phyloP scores from a whole-genome alignment of 2,113 vertebrate species.

The Chloroceryle aenea region DNA sequence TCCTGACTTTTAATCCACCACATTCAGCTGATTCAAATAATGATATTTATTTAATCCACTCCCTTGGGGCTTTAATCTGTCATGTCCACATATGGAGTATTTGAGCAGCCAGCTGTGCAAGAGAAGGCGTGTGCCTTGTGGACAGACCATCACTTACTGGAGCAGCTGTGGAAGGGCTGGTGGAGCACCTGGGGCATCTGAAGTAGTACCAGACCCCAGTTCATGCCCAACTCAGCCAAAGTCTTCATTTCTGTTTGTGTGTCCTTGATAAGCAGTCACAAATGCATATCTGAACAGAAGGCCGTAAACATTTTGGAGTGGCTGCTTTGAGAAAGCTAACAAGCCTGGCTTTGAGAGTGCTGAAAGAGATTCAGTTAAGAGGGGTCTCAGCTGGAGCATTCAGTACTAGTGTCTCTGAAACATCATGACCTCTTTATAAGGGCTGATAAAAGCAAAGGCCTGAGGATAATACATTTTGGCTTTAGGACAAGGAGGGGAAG shows the following conservation, averaged over 20 bases:
- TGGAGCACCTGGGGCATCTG: background rate
- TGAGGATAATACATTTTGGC: background rate
- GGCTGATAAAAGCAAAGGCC: background rate
- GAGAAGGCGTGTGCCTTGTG: background rate
- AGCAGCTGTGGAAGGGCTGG: background rate
- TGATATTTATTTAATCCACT: background rate
- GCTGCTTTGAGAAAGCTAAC: background rate
- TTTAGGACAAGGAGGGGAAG: background rate
- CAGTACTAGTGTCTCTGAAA: background rate
- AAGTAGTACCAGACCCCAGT: no score
- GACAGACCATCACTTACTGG: background rate
- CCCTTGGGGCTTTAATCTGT: background rate
- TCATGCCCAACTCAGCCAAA: background rate
- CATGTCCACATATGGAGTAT: background rate
- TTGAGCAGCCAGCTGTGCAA: background rate
- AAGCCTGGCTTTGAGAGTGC: background rate
- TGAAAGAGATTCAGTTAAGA: background rate
- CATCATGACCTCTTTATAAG: background rate
- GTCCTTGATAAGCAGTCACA: background rate
- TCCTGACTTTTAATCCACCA: background rate
- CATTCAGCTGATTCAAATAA: background rate
- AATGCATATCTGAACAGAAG: background rate
- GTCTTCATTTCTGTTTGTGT: background rate
- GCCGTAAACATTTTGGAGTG: background rate
- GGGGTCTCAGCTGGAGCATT: background rate